Base-by-base conservation (phyloP, 2,113 vertebrate species). In the Pelvicachromis taeniatus region DNA sequence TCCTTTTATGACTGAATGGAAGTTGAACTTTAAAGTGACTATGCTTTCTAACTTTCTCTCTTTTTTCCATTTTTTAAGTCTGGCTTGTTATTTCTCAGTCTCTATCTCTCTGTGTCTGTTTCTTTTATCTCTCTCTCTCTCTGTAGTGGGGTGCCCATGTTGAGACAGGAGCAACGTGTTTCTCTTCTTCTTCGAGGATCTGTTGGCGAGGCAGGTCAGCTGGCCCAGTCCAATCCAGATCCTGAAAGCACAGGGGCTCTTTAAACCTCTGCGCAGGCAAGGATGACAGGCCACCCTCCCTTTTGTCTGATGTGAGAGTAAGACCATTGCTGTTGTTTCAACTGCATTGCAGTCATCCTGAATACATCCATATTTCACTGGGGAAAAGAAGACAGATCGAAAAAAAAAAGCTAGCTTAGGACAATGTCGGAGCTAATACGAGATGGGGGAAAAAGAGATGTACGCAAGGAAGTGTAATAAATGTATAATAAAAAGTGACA, bases 331-430 rank as follows among this genome's bases (percentile, higher is more conserved):
- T 83, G 87, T 90, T 90, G 90, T 91, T 91, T 94, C 88, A 91
- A 87, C 93, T 94, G 94, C 95, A 95, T 88, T 95, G 94, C 94
- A 94, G 94, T 92, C 84, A 84, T 92, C 85, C 68, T 19, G 21
- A 87, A 87, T 65, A 68, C 55, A 21, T 87, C 70, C 73, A 63
- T 63, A 78, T 90, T 85, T 80, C 88, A 90, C 90, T 11, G 53
- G 86, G 87, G 87, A 42, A 33, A 88, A 83, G 68, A 92, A 68
- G 61, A 73, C 23, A 56, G 87, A 91, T 85, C 21, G 77, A 92
- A 91, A 73, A 92, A 91, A 73, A 85, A 75, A 82, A 88, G 63
- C 80, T 70, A 78, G 56, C 63, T 85, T 59, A 85, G 82, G 86
- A 89, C 45, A 83, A 78, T 5, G 61, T 26, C 8, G 3, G 63